Evolutionary conservation across 1,140 invertebrate genomes (phyloP), one percentile per base, ranked within the genome.

Genomic region (Phthorimaea operculella): DNA sequence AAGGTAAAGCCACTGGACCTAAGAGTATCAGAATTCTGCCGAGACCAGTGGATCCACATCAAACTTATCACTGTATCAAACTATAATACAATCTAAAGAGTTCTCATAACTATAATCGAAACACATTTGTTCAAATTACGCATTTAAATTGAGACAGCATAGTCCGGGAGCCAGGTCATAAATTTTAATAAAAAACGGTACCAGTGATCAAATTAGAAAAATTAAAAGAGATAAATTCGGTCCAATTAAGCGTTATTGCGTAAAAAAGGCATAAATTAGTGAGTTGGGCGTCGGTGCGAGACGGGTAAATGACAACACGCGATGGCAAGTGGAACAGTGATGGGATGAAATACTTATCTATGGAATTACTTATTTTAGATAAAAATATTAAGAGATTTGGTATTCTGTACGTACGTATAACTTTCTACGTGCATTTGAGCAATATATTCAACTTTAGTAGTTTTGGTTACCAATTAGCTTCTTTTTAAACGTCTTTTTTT

Each of bases 211-310:
- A 85, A 85, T 85, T 83, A 85, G 70, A 76, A 83, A 81, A 82
- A 85, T 82, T 85, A 82, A 83, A 83, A 78, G 74, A 77, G 77
- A 85, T 80, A 81, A 83, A 85, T 85, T 80, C 80, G 82, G 69
- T 63, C 72, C 79, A 79, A 85, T 85, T 82, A 85, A 83, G 68
- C 57, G 63, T 85, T 85, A 85, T 85, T 85, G 79, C 79, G 79
- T 85, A 82, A 85, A 85, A 85, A 82, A 85, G 72, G 82, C 77
- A 85, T 85, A 85, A 85, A 85, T 85, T 85, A 79, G 80, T 76
- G 70, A 66, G 71, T 66, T 61, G 59, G 63, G 62, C 66, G 63
- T 28, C 6, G 21, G 21, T 6, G 6, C 51, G 65, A 59, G 59
- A 59, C 60, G 64, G 62, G 66, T 66, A 72, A 76, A 74, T 57